Evolutionary conservation across 2,113 vertebrate genomes (phyloP), one percentile per base, ranked within the genome.

Genomic region (Myotis davidii): DNA sequence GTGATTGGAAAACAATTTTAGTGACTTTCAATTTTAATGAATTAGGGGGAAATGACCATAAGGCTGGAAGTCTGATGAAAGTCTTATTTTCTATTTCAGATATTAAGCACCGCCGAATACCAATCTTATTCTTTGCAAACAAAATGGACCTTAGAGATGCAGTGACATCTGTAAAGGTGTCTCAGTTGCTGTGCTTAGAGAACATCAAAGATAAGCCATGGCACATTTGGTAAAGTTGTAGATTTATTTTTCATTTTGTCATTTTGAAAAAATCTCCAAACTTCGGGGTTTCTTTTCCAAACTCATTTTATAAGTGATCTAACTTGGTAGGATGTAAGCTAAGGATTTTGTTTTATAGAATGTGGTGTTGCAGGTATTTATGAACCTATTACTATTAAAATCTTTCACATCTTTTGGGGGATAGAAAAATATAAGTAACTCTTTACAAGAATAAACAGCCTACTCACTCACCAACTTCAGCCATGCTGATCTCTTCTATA

Each of bases 171-270:
- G 99, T 99, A 69, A 99, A 99, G 98, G 99, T 99, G 48, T 99
- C 99, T 96, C 99, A 99, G 96, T 97, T 99, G 88, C 98, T 99
- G 79, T 99, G 99, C 95, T 98, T 99, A 98, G 99, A 99, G 95
- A 99, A 99, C 98, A 99, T 99, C 98, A 99, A 99, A 98, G 99
- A 99, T 98, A 99, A 99, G 97, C 99, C 99, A 42, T 99, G 99
- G 99, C 99, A 99, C 96, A 99, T 99, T 98, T 99, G 99, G 99
- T 99, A 99, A 97, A 96, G 61, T 94, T 95, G 96, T 95, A n/a
- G 85, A 32, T 96, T 94, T 90, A 70, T 42, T 88, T 91, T 81
- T 85, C 27, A 67, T 89, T 88, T 64, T 82, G 32, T 73, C 59
- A 56, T 90, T 82, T 45, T 94, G 21, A 92, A 95, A 93, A 92